A percentile compares a stretch with the other conserved stretches of the same genome.
Evolutionary conservation across 2,888 invertebrate genomes (phyloP).

Genomic region (Myopa testacea): DNA sequence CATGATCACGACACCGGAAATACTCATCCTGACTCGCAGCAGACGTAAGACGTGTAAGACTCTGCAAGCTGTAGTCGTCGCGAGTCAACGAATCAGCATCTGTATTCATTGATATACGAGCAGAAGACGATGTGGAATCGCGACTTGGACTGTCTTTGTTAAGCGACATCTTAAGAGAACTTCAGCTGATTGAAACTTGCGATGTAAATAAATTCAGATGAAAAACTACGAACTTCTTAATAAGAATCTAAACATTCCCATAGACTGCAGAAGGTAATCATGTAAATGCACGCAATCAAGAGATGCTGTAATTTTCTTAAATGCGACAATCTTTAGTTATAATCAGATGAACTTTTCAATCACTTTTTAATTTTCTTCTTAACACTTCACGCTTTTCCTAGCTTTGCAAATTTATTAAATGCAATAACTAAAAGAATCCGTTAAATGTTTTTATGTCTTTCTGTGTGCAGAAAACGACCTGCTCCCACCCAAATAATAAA

Average conservation of each 20-base stretch:
- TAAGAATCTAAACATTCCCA: not conserved
- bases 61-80: slow-evolving; percentile 77
- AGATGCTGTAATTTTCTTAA: too few relatives aligned
- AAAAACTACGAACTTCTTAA: not conserved
- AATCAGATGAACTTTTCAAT: not conserved
- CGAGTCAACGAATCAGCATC: slow-evolving; percentile 72
- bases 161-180: slow-evolving; percentile 51
- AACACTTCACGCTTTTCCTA: slow-evolving; percentile 11
- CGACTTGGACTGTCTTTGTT: slow-evolving; percentile 68
- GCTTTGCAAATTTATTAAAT: slow-evolving; percentile 13
- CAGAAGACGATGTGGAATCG: slow-evolving; percentile 66
- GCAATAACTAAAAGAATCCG: slow-evolving; percentile 22
- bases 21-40: slow-evolving; percentile 82
- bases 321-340: too few relatives aligned
- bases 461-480: not conserved
- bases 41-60: slow-evolving; percentile 76
- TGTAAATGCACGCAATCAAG: too few relatives aligned
- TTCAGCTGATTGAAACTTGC: not conserved
- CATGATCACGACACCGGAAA: slow-evolving; percentile 82
- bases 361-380: not conserved
- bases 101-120: slow-evolving; percentile 62
- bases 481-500: slow-evolving; percentile 28
- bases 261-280: too few relatives aligned
- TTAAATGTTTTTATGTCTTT: not conserved
- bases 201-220: not conserved